These are phyloP conservation scores for Megathymus violae DNA, from an alignment of 1,140 invertebrate genomes.

Conservation along the genomic window DNA sequence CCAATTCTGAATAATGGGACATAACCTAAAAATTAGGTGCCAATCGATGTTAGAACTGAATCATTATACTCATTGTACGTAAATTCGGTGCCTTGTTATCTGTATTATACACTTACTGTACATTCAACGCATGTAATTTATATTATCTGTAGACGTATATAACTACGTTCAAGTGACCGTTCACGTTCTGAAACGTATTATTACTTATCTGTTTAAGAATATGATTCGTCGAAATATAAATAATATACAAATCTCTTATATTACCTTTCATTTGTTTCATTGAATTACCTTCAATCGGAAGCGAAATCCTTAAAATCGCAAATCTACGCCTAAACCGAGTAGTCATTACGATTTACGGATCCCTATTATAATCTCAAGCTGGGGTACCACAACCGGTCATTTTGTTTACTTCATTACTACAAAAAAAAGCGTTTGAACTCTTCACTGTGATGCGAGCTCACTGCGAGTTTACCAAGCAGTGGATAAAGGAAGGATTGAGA, in stretches of 20 bases:
- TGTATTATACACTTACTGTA: slow-evolving; percentile 69
- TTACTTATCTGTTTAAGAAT: slow-evolving; percentile 46
- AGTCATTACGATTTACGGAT: no score
- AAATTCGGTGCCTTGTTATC: slow-evolving; percentile 63
- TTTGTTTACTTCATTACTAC: no score
- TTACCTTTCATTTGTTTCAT: slow-evolving; percentile 24
- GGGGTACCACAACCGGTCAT: no score
- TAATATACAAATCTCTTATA: slow-evolving; percentile 43
- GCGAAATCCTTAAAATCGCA: no score
- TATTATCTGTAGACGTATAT: slow-evolving; percentile 55
- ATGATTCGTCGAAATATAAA: slow-evolving; percentile 43
- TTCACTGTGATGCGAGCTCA: no score
- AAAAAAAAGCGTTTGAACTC: no score
- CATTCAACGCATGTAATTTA: slow-evolving; percentile 73
- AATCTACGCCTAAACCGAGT: no score
- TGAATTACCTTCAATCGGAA: slow-evolving; percentile 3
- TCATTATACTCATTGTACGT: slow-evolving; percentile 57
- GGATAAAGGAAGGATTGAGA: no score
- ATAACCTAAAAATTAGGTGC: slow-evolving; percentile 44
- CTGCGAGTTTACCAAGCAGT: no score
- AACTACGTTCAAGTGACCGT: no score
- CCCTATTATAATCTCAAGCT: no score
- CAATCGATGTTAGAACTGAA: slow-evolving; percentile 53
- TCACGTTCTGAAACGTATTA: slow-evolving; percentile 21
- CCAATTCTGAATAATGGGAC: slow-evolving; percentile 16